phyloP scores from a whole-genome alignment of 92 coral and sea anemone genomes.

The Heliopora coerulea region DNA sequence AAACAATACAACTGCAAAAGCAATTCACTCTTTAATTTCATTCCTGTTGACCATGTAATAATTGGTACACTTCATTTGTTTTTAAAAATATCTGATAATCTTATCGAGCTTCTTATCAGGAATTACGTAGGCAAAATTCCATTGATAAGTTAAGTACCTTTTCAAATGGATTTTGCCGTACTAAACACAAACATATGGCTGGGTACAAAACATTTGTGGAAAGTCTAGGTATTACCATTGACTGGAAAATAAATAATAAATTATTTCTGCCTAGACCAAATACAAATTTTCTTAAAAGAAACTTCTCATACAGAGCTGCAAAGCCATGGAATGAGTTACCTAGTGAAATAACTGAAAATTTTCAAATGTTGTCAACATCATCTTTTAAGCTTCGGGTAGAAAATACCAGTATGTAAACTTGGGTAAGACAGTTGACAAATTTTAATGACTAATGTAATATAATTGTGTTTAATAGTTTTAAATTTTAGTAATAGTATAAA shows the following conservation, averaged over 20 bases:
- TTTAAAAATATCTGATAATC: constrained; percentile 43
- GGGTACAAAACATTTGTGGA: constrained; percentile 8
- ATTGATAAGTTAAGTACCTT: constrained; percentile 32
- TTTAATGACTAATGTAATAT: too few relatives aligned
- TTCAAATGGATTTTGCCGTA: constrained; percentile 2
- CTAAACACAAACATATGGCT: constrained; percentile 27
- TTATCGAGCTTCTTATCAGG: constrained; percentile 39
- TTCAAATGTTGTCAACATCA: too few relatives aligned
- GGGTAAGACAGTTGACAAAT: too few relatives aligned
- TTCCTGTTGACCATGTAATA: constrained; percentile 51
- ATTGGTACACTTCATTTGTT: constrained; percentile 41
- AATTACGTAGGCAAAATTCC: constrained; percentile 35
- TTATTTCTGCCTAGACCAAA: too few relatives aligned
- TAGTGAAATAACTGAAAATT: too few relatives aligned
- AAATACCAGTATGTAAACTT: too few relatives aligned
- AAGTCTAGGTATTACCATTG: constrained; percentile 22
- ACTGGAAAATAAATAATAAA: constrained; percentile 29
- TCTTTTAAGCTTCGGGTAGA: too few relatives aligned
- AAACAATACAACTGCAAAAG: constrained; percentile 27
- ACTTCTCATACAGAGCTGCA: too few relatives aligned
- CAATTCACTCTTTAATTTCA: constrained; percentile 11
- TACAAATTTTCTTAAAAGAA: too few relatives aligned
- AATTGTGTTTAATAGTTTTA: too few relatives aligned
- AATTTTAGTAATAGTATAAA: too few relatives aligned
- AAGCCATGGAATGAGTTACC: too few relatives aligned